Percentiles rank a stretch among this genome's conserved stretches.
Evolutionary conservation across 1,140 invertebrate species (phyloP).

Genomic region (Uloborus diversus): DNA sequence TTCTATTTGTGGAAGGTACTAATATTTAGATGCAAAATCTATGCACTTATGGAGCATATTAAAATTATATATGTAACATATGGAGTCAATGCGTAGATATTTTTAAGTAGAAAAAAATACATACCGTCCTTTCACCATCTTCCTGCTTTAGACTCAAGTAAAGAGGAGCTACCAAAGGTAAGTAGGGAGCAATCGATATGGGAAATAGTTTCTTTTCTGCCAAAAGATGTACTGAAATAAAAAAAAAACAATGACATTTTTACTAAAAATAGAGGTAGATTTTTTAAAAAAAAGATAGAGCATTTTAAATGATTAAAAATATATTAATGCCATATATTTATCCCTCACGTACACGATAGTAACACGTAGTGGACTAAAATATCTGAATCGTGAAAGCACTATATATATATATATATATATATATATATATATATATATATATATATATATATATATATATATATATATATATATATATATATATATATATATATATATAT

Average conservation of each 20-base stretch:
- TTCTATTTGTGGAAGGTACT: background rate
- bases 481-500: too few relatives aligned
- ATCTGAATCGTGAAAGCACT: too few relatives aligned
- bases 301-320: too few relatives aligned
- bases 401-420: too few relatives aligned
- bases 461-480: too few relatives aligned
- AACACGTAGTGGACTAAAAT: too few relatives aligned
- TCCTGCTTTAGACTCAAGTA: conserved; percentile 28
- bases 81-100: background rate
- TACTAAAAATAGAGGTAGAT: background rate
- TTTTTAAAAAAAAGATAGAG: background rate
- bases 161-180: conserved; percentile 18
- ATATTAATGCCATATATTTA: too few relatives aligned
- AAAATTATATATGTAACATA: background rate
- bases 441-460: too few relatives aligned
- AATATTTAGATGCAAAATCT: background rate
- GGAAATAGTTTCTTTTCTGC: conserved; percentile 23
- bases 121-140: background rate
- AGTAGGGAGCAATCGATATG: conserved; percentile 12
- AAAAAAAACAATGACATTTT: background rate
- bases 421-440: too few relatives aligned
- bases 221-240: conserved; percentile 9
- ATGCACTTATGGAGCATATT: background rate
- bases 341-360: too few relatives aligned
- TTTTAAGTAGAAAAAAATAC: conserved; percentile 1